A percentile compares a stretch with the other conserved stretches of the same genome.
phyloP scores from a whole-genome alignment of 1,140 invertebrate genomes.

The Melanaphis sacchari region DNA sequence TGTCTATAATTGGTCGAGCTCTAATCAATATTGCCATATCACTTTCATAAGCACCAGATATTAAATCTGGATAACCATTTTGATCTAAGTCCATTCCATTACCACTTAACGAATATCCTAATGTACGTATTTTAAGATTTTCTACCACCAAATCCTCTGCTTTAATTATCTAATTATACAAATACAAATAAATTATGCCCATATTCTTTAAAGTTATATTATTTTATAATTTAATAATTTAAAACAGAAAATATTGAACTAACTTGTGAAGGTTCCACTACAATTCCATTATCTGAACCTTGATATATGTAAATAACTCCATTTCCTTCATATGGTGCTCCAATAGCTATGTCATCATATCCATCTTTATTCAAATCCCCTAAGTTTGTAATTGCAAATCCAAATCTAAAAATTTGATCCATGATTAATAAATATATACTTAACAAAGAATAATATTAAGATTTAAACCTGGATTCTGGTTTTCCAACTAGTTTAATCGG shows the following conservation, averaged over 20 bases:
- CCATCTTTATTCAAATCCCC: conserved; percentile 93
- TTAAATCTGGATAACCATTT: conserved; percentile 91
- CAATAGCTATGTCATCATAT: conserved; percentile 87
- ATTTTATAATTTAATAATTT: background rate
- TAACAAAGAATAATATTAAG: background rate
- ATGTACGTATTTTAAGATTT: conserved; percentile 70
- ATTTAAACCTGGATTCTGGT: conserved; percentile 70
- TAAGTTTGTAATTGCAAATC: conserved; percentile 82
- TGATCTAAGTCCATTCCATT: conserved; percentile 84
- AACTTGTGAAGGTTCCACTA: conserved; percentile 78
- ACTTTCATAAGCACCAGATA: conserved; percentile 86
- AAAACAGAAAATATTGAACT: conserved; percentile 19
- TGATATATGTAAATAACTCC: conserved; percentile 88
- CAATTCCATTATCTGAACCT: conserved; percentile 78
- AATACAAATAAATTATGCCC: background rate
- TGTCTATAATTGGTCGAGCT: conserved; percentile 86
- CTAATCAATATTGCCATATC: conserved; percentile 77
- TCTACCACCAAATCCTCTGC: conserved; percentile 64
- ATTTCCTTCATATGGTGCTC: conserved; percentile 87
- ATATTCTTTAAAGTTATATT: background rate
- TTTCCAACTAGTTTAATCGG: conserved; percentile 74
- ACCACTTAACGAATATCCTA: conserved; percentile 89
- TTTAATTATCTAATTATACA: conserved; percentile 66
- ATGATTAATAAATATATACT: background rate
- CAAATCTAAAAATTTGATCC: conserved; percentile 70